Conservation (phyloP, 1,140 invertebrate species). For the Drosophila littoralis region DNA sequence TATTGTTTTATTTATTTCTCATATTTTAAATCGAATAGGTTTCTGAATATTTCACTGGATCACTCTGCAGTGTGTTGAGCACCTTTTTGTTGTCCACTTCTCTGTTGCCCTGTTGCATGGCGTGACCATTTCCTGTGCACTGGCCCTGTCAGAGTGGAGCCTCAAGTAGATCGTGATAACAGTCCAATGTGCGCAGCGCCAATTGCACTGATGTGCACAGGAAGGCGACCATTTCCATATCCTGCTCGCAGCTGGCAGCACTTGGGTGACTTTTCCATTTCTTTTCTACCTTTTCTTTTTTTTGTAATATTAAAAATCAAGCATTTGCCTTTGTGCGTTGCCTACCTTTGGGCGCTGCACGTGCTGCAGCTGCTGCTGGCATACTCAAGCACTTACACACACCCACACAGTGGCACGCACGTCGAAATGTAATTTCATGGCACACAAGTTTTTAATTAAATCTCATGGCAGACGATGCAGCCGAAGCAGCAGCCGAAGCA, state of each 20-base stretch:
- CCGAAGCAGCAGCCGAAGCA: conserved; percentile 37
- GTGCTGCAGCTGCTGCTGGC: conserved; percentile 28
- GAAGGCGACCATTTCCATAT: conserved; percentile 57
- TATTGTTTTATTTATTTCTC: too few species aligned
- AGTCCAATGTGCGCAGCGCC: conserved; percentile 33
- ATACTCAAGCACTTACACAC: conserved; percentile 26
- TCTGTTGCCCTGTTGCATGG: not conserved
- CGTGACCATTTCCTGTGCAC: conserved; percentile 33
- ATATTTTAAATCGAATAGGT: too few species aligned
- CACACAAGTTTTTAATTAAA: conserved; percentile 84
- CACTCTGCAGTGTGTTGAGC: too few species aligned
- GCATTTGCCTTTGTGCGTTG: conserved; percentile 49
- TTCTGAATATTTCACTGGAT: too few species aligned
- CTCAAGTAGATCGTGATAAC: conserved; percentile 39
- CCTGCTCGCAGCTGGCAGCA: conserved; percentile 18
- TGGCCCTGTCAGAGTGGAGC: conserved; percentile 7
- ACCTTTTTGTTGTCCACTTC: too few species aligned
- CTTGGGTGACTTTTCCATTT: conserved; percentile 23
- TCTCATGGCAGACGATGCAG: conserved; percentile 74
- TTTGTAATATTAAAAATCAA: conserved; percentile 59
- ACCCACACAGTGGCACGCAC: conserved; percentile 51
- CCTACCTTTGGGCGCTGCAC: conserved; percentile 59
- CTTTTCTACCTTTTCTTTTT: conserved; percentile 38
- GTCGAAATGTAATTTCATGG: conserved; percentile 83
- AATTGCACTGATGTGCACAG: conserved; percentile 54